Percentiles rank a stretch among this genome's conserved stretches.
phyloP scores from a whole-genome alignment of 2,888 invertebrate species.

The Lymantria monacha region DNA sequence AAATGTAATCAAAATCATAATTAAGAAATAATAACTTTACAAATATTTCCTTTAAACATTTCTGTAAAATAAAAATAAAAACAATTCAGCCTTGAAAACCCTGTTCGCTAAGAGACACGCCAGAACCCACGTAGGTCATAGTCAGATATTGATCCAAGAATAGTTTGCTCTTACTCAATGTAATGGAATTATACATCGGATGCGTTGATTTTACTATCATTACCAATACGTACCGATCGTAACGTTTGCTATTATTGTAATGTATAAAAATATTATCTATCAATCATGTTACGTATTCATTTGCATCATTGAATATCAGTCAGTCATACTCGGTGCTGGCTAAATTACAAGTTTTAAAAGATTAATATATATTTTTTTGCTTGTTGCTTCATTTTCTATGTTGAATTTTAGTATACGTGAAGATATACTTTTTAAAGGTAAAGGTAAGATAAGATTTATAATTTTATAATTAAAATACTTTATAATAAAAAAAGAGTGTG shows the following conservation, averaged over 20 bases:
- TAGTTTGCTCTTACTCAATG: slow-evolving; percentile 13
- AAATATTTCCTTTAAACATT: background rate
- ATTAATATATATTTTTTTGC: too few species aligned
- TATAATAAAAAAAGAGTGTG: too few species aligned
- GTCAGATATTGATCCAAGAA: slow-evolving; percentile 8
- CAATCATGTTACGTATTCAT: slow-evolving; percentile 1
- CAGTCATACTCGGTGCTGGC: background rate
- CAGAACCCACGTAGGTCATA: slow-evolving; percentile 5
- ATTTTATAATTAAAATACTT: too few species aligned
- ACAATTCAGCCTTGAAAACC: slow-evolving; percentile 2
- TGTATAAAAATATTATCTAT: slow-evolving; percentile 12
- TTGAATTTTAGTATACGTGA: too few species aligned
- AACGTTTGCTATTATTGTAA: slow-evolving; percentile 7
- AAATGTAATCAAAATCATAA: too few species aligned
- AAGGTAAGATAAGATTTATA: too few species aligned
- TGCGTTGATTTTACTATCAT: slow-evolving; percentile 10
- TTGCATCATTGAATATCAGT: background rate
- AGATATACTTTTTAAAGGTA: too few species aligned
- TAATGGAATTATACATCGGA: slow-evolving; percentile 5
- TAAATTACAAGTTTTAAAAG: background rate
- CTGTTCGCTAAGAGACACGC: slow-evolving; percentile 1
- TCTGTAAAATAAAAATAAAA: too few species aligned
- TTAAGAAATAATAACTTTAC: too few species aligned
- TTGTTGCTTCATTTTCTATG: too few species aligned
- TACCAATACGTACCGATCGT: slow-evolving; percentile 3